phyloP scores from a whole-genome alignment of 2,888 invertebrate genomes.

The Amitus sp. region DNA sequence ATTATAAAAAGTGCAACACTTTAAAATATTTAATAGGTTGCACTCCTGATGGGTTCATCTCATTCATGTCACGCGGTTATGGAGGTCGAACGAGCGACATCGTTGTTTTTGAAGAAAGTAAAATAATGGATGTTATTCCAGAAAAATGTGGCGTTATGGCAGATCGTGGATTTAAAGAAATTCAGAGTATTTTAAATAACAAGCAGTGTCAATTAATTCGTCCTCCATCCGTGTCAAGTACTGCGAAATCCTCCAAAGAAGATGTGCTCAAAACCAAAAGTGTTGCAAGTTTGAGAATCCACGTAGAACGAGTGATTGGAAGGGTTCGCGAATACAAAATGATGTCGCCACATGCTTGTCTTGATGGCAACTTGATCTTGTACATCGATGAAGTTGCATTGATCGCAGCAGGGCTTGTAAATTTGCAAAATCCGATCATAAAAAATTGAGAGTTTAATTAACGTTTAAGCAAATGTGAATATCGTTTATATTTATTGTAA shows the following conservation, averaged over 20 bases:
- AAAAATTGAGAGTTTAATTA: too few species aligned
- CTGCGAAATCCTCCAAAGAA: constrained; percentile 7
- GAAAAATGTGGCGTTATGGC: constrained; percentile 29
- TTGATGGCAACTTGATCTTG: constrained; percentile 3
- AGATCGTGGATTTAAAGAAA: constrained; percentile 37
- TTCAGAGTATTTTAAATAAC: constrained; percentile 25
- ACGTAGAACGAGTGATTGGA: constrained; percentile 43
- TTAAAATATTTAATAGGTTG: constrained; percentile 50
- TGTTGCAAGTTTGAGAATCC: constrained; percentile 41
- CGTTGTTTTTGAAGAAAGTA: constrained; percentile 23
- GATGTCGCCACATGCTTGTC: constrained; percentile 37
- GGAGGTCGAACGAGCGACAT: constrained; percentile 41
- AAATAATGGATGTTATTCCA: constrained; percentile 20
- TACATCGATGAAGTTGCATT: constrained; percentile 22
- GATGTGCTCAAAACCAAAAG: constrained; percentile 31
- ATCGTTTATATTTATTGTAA: too few species aligned
- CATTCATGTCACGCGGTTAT: constrained; percentile 43
- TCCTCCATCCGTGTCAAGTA: constrained; percentile 28
- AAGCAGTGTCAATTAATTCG: constrained; percentile 23
- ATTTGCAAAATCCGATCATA: constrained; percentile 35
- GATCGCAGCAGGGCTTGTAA: constrained; percentile 38
- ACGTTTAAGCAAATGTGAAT: too few species aligned
- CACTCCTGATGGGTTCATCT: constrained; percentile 44
- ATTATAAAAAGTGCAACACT: constrained; percentile 51
- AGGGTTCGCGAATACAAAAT: constrained; percentile 38